phyloP scores from a whole-genome alignment of 2,113 vertebrate species.

The Solea senegalensis region DNA sequence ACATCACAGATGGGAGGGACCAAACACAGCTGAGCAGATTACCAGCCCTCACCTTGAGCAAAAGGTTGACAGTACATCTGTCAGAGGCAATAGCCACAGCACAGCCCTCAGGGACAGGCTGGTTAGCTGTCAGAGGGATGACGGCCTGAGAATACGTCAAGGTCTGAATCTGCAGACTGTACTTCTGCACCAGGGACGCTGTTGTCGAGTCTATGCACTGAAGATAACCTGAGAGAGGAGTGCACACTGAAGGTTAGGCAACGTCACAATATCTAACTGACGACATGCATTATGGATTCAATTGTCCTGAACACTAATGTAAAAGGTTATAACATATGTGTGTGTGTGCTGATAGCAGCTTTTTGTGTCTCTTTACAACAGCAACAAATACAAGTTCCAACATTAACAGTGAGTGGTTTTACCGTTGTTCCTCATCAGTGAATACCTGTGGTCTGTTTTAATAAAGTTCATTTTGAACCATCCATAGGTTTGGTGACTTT shows the following conservation, averaged over 20 bases:
- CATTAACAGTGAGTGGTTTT: too few relatives aligned
- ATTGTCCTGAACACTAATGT: too few relatives aligned
- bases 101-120: conserved; percentile 84
- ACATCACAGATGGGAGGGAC: conserved; percentile 1
- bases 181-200: conserved; percentile 70
- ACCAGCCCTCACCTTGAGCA: conserved; percentile 84
- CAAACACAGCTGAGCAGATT: conserved; percentile 5
- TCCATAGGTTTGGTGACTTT: too few relatives aligned
- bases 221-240: conserved; percentile 82
- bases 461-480: too few relatives aligned
- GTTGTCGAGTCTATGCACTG: conserved; percentile 85
- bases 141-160: conserved; percentile 86
- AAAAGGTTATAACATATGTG: background rate
- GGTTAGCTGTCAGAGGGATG: conserved; percentile 59
- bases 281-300: background rate
- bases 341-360: background rate
- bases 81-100: conserved; percentile 91
- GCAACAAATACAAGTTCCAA: too few relatives aligned
- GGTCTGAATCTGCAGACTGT: conserved; percentile 84
- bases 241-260: conserved; percentile 1
- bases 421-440: too few relatives aligned
- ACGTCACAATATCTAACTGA: background rate
- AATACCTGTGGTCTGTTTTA: too few relatives aligned
- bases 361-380: too few relatives aligned
- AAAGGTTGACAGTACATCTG: conserved; percentile 88